phyloP scores from a whole-genome alignment of 2,113 vertebrate species.

The Eira barbara region DNA sequence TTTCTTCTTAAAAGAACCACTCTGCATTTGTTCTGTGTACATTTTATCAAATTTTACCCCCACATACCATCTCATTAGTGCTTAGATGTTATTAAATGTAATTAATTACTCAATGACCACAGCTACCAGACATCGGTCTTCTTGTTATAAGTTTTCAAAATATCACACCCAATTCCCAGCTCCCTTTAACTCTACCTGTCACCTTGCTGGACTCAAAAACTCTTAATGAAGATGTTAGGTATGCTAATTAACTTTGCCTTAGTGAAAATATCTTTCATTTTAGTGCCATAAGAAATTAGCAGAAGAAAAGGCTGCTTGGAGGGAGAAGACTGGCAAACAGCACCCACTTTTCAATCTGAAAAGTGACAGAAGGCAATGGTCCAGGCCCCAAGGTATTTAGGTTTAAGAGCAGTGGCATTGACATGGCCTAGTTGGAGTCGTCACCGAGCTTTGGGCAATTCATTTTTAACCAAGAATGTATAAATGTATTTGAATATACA shows the following conservation, averaged over 20 bases:
- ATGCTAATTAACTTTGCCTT: not conserved
- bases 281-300: not conserved
- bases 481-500: not conserved
- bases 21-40: not conserved
- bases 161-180: not conserved
- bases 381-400: not conserved
- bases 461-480: not conserved
- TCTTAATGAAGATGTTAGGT: constrained; percentile 13
- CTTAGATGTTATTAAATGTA: not conserved
- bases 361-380: not conserved
- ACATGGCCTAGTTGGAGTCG: not conserved
- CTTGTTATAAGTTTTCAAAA: constrained; percentile 40
- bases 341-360: not conserved
- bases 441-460: not conserved
- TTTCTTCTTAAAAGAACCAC: not conserved
- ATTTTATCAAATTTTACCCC: not conserved
- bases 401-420: not conserved
- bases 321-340: not conserved
- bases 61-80: not conserved
- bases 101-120: constrained; percentile 1
- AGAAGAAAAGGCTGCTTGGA: not conserved
- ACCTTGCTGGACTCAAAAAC: not conserved
- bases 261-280: constrained; percentile 7
- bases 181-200: not conserved
- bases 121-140: not conserved